Evolutionary conservation across 2,888 invertebrate genomes (phyloP), one percentile per base, ranked within the genome.

Genomic region (Euzophera pinguis): DNA sequence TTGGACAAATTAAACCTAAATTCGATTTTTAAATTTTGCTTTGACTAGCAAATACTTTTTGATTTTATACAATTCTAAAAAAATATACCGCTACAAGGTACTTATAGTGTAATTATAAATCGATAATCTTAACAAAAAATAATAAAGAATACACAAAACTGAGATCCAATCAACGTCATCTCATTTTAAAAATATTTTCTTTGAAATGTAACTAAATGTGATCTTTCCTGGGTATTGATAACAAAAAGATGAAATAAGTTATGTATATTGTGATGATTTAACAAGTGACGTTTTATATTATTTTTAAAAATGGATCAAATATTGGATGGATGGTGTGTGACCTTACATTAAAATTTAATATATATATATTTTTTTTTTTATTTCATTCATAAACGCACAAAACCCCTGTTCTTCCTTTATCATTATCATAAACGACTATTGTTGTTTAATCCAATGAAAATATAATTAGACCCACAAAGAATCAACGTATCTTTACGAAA

Each of bases 121-220:
- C 10, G 32, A 9, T 1, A 45, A 22, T 48, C 29, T 29, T 41
- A 29, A 29, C 39, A 16, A 50, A 37, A 37, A 49, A 32, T 42
- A 29, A 35, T 12, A 37, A 16, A 27, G 27, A 39, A 27, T 17
- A 47, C 48, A 39, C 13, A 8, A 41, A 50, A 50, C 39, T 50
- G 49, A 50, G 49, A 50, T 50, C 49, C 49, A 50, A 50, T 50
- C 38, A 50, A 50, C 38, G 39, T 50, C 49, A 41, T 50, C 16
- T 50, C 14, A 16, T 32, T 13, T 29, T 32, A 29, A 14, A 37
- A 49, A 50, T 50, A 39, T 50, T 50, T 39, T 10, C 32, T 9
- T 32, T 32, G 32, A 9, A 9, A 50, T 39, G 32, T 27, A 50
- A 50, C 16, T 39, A 50, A 29, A 49, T 37, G 17, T 29, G 7